Conservation (phyloP, 30 jellyfish, hydroid and myxozoan species). For the Aurelia sp. region DNA sequence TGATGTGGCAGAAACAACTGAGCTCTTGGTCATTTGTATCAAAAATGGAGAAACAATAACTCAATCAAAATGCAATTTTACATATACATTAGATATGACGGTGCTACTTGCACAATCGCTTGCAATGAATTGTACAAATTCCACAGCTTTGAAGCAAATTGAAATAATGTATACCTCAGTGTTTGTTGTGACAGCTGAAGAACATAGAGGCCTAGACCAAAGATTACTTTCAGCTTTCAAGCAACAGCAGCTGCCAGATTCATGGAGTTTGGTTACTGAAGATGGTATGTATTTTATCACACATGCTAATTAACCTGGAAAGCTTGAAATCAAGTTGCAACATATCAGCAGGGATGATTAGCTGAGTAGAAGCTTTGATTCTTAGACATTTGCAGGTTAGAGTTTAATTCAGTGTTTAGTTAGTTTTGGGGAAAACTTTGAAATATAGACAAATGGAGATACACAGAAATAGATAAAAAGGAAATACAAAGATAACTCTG, state of each 20-base stretch:
- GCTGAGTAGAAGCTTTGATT: too few relatives aligned
- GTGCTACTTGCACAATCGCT: constrained; percentile 84
- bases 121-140: constrained; percentile 68
- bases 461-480: too few relatives aligned
- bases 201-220: constrained; percentile 41
- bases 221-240: constrained; percentile 62
- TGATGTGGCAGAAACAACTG: constrained; percentile 82
- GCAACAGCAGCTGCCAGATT: constrained; percentile 25
- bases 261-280: constrained; percentile 49
- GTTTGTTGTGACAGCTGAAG: constrained; percentile 37
- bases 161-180: constrained; percentile 55
- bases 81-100: constrained; percentile 76
- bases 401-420: too few relatives aligned
- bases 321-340: too few relatives aligned
- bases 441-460: too few relatives aligned
- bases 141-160: constrained; percentile 69
- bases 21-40: constrained; percentile 53
- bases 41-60: constrained; percentile 14
- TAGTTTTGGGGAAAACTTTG: too few relatives aligned
- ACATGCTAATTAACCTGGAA: too few relatives aligned
- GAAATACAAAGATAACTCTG: too few relatives aligned
- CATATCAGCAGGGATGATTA: too few relatives aligned
- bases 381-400: too few relatives aligned
- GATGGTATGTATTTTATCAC: constrained; percentile 35
- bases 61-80: constrained; percentile 47